Conservation (phyloP, 1,140 invertebrate genomes). For the Aphaenogaster rudis region DNA sequence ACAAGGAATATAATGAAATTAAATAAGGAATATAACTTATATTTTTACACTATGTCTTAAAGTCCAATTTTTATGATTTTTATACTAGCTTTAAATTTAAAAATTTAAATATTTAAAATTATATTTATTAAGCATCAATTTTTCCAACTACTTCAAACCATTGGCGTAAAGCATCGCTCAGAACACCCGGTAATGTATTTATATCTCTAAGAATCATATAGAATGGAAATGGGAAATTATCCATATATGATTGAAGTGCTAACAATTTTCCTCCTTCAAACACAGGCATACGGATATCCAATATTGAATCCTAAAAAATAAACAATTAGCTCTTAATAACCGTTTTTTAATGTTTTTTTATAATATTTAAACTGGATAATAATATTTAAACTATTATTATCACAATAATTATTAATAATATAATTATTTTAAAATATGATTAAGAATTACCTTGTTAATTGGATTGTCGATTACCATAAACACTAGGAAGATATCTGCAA, state of each 20-base stretch:
- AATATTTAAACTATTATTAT: neutral
- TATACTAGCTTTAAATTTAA: conserved; percentile 1
- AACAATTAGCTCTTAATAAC: conserved; percentile 17
- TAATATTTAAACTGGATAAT: neutral
- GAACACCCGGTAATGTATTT: conserved; percentile 93
- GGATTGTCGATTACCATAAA: conserved; percentile 99
- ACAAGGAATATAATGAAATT: neutral
- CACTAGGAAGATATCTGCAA: conserved; percentile 96
- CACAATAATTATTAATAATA: neutral
- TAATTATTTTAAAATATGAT: neutral
- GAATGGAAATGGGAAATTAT: conserved; percentile 99
- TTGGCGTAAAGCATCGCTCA: conserved; percentile 98
- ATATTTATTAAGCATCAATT: conserved; percentile 82
- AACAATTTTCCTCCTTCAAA: conserved; percentile 90
- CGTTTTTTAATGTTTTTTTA: neutral
- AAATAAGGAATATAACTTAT: no score
- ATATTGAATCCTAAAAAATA: conserved; percentile 93
- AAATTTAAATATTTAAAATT: neutral
- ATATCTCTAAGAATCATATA: conserved; percentile 98
- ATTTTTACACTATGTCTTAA: neutral
- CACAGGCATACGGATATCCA: conserved; percentile 94
- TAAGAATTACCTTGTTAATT: conserved; percentile 91
- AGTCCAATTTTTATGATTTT: neutral
- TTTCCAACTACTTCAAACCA: conserved; percentile 99
- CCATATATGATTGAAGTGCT: conserved; percentile 93